Conservation (phyloP, 2,797 vertebrate genomes). For the Jordanella pulchra region DNA sequence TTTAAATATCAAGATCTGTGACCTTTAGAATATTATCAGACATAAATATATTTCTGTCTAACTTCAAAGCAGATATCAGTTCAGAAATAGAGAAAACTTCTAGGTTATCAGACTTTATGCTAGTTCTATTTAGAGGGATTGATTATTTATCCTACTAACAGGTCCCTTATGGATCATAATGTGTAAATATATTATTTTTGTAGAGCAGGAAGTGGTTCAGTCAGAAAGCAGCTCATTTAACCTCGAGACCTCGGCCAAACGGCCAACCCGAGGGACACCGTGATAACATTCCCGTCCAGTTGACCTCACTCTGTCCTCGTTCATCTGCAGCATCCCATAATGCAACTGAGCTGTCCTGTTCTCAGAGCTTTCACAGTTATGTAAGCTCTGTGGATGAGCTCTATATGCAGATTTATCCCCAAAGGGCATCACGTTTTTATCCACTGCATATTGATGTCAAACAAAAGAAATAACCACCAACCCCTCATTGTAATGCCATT, state of each 20-base stretch:
- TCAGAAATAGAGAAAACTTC: neutral
- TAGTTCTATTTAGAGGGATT: neutral
- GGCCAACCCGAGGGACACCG: constrained; percentile 22
- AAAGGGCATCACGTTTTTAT: too few relatives aligned
- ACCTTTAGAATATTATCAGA: neutral
- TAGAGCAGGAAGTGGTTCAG: constrained; percentile 4
- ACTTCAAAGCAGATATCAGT: neutral
- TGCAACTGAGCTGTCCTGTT: constrained; percentile 24
- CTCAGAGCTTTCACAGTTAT: constrained; percentile 32
- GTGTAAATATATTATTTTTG: neutral
- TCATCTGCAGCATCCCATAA: constrained; percentile 41
- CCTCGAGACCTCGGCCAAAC: constrained; percentile 8
- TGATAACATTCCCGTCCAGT: constrained; percentile 48
- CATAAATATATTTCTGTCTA: neutral
- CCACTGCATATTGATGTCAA: too few relatives aligned
- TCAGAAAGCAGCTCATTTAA: constrained; percentile 9
- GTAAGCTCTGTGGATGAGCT: constrained; percentile 34
- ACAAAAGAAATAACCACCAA: too few relatives aligned
- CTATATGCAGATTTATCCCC: neutral
- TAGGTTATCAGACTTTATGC: neutral
- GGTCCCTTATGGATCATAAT: too few relatives aligned
- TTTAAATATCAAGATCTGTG: neutral
- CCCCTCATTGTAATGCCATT: too few relatives aligned
- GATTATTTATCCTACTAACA: neutral
- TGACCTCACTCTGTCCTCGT: constrained; percentile 52